These are phyloP conservation scores for Myodes glareolus DNA, from an alignment of 2,113 vertebrate species.

Conservation along the genomic window DNA sequence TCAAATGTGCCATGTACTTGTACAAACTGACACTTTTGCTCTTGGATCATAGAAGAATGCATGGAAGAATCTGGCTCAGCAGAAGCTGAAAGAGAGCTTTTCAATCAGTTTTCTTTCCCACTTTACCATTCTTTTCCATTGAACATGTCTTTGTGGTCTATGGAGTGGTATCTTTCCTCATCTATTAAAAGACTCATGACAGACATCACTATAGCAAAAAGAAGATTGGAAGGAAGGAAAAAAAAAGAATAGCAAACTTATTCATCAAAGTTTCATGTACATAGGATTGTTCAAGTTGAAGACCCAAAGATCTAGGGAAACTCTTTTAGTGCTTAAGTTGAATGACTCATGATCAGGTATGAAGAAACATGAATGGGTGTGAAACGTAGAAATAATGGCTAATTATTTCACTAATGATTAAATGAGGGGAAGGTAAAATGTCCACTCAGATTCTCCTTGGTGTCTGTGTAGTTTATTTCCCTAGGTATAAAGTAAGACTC, in stretches of 20 bases:
- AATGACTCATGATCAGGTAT: not conserved
- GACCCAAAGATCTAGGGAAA: not conserved
- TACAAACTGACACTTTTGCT: not conserved
- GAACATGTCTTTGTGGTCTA: not conserved
- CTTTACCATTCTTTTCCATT: not conserved
- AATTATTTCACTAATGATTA: not conserved
- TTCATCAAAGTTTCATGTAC: not conserved
- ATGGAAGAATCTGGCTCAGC: not conserved
- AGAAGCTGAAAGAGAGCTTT: not conserved
- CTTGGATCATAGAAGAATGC: not conserved
- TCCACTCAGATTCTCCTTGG: not conserved
- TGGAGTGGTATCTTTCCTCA: not conserved
- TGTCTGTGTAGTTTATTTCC: not conserved
- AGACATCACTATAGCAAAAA: not conserved
- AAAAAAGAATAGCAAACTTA: not conserved
- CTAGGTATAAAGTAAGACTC: not conserved
- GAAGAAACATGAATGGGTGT: not conserved
- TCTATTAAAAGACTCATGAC: not conserved
- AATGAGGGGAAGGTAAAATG: not conserved
- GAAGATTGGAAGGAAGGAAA: not conserved
- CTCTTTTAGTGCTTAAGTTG: not conserved
- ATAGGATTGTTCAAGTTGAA: not conserved
- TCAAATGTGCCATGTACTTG: not conserved
- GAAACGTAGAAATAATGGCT: not conserved
- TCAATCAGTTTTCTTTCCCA: not conserved